Percentiles rank a stretch among this genome's conserved stretches.
phyloP scores from a whole-genome alignment of 1,140 invertebrate genomes.

The Drosophila ironensis region DNA sequence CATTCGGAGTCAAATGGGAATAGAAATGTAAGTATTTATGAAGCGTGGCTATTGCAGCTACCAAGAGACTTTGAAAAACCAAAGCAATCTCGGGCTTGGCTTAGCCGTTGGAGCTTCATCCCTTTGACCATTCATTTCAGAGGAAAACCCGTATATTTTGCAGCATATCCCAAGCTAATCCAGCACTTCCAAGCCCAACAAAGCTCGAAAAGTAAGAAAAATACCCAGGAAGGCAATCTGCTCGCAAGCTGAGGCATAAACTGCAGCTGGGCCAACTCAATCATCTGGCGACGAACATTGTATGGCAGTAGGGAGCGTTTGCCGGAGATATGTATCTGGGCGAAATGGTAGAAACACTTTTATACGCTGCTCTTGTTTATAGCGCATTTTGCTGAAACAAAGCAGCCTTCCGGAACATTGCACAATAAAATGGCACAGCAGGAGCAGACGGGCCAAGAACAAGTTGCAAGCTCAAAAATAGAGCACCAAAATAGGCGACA shows the following conservation, averaged over 20 bases:
- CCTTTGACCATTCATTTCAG: constrained; percentile 12
- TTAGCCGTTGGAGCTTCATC: neutral
- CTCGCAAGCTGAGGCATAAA: constrained; percentile 20
- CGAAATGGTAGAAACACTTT: constrained; percentile 40
- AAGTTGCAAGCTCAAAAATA: constrained; percentile 70
- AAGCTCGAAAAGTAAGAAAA: constrained; percentile 33
- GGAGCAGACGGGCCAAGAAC: constrained; percentile 12
- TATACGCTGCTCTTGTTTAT: constrained; percentile 64
- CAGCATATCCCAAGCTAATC: constrained; percentile 21
- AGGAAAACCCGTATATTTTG: constrained; percentile 1
- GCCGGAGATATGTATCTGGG: constrained; percentile 38
- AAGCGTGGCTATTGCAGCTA: no score
- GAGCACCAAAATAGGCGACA: constrained; percentile 71
- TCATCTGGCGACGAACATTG: constrained; percentile 70
- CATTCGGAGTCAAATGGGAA: no score
- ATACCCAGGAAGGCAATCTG: constrained; percentile 1
- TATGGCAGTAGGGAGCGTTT: constrained; percentile 23
- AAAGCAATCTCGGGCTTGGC: neutral
- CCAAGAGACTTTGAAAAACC: neutral
- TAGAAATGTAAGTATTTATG: no score
- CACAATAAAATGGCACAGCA: constrained; percentile 62
- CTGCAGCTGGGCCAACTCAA: constrained; percentile 52
- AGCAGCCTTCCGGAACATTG: constrained; percentile 76
- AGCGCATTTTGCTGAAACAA: constrained; percentile 75
- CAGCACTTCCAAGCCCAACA: constrained; percentile 17